Evolutionary conservation across 2,888 invertebrate genomes (phyloP).

Genomic region (Cancer borealis): DNA sequence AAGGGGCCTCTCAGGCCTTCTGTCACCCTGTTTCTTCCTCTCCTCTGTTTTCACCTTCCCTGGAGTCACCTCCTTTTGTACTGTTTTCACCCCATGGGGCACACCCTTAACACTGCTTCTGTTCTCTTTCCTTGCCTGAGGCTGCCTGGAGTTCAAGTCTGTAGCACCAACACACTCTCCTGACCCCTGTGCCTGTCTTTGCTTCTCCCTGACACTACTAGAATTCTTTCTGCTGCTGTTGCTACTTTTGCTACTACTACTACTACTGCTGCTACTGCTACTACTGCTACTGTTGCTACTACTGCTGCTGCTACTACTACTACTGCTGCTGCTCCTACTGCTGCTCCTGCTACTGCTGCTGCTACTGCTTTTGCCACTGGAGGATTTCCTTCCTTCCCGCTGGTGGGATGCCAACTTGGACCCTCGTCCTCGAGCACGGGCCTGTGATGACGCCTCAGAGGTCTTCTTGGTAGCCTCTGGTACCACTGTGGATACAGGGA

Average conservation of each 20-base stretch:
- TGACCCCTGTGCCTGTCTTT: not conserved
- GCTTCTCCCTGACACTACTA: not conserved
- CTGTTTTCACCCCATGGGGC: not conserved
- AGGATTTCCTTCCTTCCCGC: constrained; percentile 9
- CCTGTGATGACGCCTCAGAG: not conserved
- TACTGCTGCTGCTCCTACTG: not conserved
- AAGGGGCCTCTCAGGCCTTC: not conserved
- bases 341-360: not conserved
- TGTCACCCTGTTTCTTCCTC: constrained; percentile 5
- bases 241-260: not conserved
- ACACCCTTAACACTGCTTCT: not conserved
- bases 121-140: not conserved
- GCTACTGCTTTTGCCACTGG: not conserved
- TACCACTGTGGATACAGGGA: not conserved
- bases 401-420: not conserved
- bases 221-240: constrained; percentile 5
- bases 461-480: not conserved
- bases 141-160: not conserved
- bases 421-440: not conserved
- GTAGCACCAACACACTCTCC: not conserved
- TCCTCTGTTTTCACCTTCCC: not conserved
- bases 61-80: not conserved
- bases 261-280: constrained; percentile 15
- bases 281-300: not conserved
- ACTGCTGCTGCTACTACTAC: not conserved